A percentile compares a stretch with the other conserved stretches of the same genome.
phyloP scores from a whole-genome alignment of 2,797 vertebrate genomes.

The Chrysocyon brachyurus region DNA sequence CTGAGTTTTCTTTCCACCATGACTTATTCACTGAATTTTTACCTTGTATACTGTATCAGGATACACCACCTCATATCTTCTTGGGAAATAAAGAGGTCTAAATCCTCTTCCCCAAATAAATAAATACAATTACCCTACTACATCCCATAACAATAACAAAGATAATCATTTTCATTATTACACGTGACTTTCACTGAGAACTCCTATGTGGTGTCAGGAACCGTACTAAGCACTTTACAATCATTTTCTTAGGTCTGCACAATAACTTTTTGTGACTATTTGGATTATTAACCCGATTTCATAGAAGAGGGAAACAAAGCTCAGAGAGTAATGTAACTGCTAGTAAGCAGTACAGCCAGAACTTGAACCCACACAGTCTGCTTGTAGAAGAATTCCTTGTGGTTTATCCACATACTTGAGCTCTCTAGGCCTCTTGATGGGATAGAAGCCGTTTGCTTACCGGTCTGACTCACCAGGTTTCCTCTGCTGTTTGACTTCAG shows the following conservation, averaged over 20 bases:
- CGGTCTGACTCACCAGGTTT: background rate
- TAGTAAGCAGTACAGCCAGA: background rate
- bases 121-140: background rate
- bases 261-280: background rate
- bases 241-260: background rate
- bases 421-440: background rate
- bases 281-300: background rate
- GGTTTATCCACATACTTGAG: background rate
- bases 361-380: background rate
- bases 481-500: background rate
- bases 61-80: background rate
- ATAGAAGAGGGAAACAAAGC: background rate
- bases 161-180: background rate
- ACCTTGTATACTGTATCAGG: background rate
- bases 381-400: background rate
- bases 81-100: conserved; percentile 37
- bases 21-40: conserved; percentile 42
- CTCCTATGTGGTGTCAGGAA: background rate
- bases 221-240: background rate
- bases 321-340: background rate
- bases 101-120: background rate
- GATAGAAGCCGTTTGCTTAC: background rate
- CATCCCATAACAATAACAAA: background rate
- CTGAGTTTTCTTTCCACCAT: background rate
- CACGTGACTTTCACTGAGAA: background rate